phyloP scores from a whole-genome alignment of 30 jellyfish, hydroid and myxozoan species.

The Pelagia noctiluca region DNA sequence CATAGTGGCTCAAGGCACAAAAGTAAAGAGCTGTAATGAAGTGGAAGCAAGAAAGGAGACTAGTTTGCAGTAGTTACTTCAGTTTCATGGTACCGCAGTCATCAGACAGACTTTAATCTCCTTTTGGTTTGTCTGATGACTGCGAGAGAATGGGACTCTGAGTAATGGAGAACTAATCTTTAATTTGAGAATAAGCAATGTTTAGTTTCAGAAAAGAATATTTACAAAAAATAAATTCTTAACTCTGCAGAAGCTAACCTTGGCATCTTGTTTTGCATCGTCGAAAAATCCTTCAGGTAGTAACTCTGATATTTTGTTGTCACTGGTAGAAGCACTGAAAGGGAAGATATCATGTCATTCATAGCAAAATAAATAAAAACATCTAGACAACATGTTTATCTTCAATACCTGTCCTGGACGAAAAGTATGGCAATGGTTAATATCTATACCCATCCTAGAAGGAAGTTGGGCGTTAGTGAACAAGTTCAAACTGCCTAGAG shows the following conservation, averaged over 20 bases:
- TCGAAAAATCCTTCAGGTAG: constrained; percentile 99
- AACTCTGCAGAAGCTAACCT: constrained; percentile 67
- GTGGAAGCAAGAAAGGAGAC: too few species aligned
- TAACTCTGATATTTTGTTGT: constrained; percentile 57
- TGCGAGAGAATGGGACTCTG: not conserved
- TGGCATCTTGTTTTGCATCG: constrained; percentile 98
- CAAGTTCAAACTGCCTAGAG: too few species aligned
- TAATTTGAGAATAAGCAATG: not conserved
- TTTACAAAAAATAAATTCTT: too few species aligned
- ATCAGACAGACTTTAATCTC: not conserved
- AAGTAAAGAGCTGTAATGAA: too few species aligned
- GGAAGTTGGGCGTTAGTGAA: too few species aligned
- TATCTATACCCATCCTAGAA: too few species aligned
- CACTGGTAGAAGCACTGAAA: constrained; percentile 6
- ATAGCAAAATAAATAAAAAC: not conserved
- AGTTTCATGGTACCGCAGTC: not conserved
- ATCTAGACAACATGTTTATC: too few species aligned
- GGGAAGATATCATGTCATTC: not conserved
- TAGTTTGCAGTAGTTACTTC: too few species aligned
- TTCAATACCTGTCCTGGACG: too few species aligned
- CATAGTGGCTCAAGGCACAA: too few species aligned
- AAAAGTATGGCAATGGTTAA: too few species aligned
- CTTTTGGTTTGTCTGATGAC: too few species aligned
- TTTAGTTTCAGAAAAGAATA: not conserved
- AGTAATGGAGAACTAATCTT: not conserved